Evolutionary conservation across 2,888 invertebrate genomes (phyloP), one percentile per base, ranked within the genome.

Genomic region (Tuberolachnus salignus): DNA sequence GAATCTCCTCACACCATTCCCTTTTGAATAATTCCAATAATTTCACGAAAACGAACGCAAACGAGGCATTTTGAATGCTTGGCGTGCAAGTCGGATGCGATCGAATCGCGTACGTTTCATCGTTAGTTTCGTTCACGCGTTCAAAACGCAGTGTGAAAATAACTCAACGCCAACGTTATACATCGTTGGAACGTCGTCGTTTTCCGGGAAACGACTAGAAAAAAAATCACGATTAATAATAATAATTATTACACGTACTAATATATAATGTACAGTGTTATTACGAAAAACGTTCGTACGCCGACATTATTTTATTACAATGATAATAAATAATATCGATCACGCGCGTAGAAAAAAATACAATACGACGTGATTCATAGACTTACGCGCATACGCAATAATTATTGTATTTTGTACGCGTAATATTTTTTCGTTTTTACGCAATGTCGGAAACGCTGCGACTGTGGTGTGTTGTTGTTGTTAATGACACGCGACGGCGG

Each of bases 361-460:
- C 4, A n/a, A n/a, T 57, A 59, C 46, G 13, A 59, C 71, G 59
- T 46, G 46, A 71, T 71, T 59, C 59, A 59, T 34, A 34, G 3
- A 6, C 3, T 4, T 44, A 21, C 21, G 11, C 16, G 71, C 53
- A 44, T n/a, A 23, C 74, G 74, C 64, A 74, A 73, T 64, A 63
- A 73, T 73, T 73, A 57, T 66, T 67, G 57, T 67, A 49, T 66
- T 78, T 78, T 21, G 21, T 34, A 26, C 75, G 66, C 75, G 67
- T 78, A 78, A 78, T 78, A 78, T 78, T 78, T 59, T 78, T 78
- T 67, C 49, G 34, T 34, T 67, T 78, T 78, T 78, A 67, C 75
- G 75, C 75, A 78, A 78, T 78, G 19, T 67, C 75, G 75, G 75
- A 78, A 78, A 69, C 51, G 26, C 69, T 13, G 34, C 49, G 16